Conservation (phyloP, 2,797 vertebrate species). For the Acanthurus leucopareius region DNA sequence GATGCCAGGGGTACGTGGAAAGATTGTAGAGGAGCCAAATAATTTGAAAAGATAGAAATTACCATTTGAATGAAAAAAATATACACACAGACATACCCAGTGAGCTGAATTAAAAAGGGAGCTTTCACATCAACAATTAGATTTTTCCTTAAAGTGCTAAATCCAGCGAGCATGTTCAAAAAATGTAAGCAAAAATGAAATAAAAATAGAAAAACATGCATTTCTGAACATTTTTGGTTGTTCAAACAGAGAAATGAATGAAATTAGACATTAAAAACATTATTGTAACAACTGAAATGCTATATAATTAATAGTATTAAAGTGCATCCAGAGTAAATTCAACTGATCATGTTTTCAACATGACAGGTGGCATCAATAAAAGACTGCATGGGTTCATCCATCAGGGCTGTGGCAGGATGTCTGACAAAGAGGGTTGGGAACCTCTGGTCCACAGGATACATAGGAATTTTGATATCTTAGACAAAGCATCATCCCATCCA, state of each 20-base stretch:
- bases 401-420: neutral
- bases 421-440: neutral
- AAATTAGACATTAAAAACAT: too few relatives aligned
- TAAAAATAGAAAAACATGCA: too few relatives aligned
- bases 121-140: too few relatives aligned
- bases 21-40: neutral
- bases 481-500: constrained; percentile 37
- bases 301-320: neutral
- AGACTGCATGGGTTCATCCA: constrained; percentile 2
- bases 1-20: neutral
- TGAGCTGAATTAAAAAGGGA: too few relatives aligned
- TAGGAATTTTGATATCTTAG: constrained; percentile 21
- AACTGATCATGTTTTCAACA: neutral
- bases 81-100: too few relatives aligned
- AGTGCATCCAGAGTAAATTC: neutral
- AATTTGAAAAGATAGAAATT: neutral
- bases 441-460: neutral
- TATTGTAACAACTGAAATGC: neutral
- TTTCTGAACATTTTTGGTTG: too few relatives aligned
- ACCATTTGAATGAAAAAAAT: too few relatives aligned
- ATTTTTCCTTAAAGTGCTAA: too few relatives aligned
- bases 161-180: too few relatives aligned
- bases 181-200: too few relatives aligned
- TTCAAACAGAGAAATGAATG: too few relatives aligned
- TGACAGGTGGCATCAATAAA: constrained; percentile 29